These are phyloP conservation scores for Dasysyrphus tricinctus DNA, from an alignment of 2,888 invertebrate species.

Conservation along the genomic window DNA sequence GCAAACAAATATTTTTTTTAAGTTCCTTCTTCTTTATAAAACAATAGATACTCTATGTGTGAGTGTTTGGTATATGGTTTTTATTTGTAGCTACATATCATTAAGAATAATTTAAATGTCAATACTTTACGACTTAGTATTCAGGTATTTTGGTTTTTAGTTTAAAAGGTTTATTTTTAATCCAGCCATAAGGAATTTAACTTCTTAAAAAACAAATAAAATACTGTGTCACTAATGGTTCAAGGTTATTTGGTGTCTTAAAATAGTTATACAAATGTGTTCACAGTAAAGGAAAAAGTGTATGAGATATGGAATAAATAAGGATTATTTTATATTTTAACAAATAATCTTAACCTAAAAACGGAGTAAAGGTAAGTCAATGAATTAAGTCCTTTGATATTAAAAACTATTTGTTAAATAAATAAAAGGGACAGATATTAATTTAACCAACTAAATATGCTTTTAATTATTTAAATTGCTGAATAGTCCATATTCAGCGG, in stretches of 20 bases:
- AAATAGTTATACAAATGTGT: too few species aligned
- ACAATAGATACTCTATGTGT: background rate
- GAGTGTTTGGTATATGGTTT: background rate
- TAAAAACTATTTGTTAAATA: too few species aligned
- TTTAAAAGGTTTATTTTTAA: background rate
- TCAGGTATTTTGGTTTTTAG: background rate
- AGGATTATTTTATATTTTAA: background rate
- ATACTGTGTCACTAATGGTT: background rate
- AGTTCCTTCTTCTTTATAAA: background rate
- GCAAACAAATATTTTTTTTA: background rate
- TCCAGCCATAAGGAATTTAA: background rate
- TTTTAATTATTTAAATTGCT: too few species aligned
- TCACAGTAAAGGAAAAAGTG: background rate
- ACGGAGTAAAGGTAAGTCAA: too few species aligned
- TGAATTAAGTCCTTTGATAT: too few species aligned
- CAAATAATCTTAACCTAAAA: too few species aligned
- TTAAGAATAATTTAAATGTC: background rate
- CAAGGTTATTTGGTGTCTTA: background rate
- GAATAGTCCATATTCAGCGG: too few species aligned
- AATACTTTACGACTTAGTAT: background rate
- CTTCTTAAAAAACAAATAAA: background rate
- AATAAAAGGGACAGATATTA: too few species aligned
- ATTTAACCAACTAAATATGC: too few species aligned
- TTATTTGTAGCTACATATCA: slow-evolving; percentile 1
- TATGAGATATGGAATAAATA: background rate